Evolutionary conservation across 23 tunicate species (phyloP), one percentile per base, ranked within the genome.

Genomic region (Styela clava): DNA sequence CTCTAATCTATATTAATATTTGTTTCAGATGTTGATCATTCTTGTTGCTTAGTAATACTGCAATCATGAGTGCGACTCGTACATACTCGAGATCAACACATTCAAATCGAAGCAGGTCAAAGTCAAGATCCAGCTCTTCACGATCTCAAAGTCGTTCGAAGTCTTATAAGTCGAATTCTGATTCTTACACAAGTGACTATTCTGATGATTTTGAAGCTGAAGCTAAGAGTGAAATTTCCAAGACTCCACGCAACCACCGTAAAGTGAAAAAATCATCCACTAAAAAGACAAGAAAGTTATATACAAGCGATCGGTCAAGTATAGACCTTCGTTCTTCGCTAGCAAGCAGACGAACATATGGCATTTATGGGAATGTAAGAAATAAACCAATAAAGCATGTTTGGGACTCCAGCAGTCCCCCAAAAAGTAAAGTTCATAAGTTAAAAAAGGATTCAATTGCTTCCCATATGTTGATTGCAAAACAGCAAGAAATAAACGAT

Each of bases 401-500:
- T 12, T 44, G 77, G 35, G 77, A 22, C 27, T 71, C 77, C 16
- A 3, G 77, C 3, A 34, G 23, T 3, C 32, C 37, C 35, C 35
- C 77, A 3, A 71, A 71, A 71, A 28, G 29, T 29, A 21, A 22
- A 21, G 31, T 12, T 12, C 32, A 31, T 30, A 33, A 31, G 7
- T n/a, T 30, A 26, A 71, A 71, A 71, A 71, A 67, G 64, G 84
- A 86, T 78, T 25, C 84, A 21, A 84, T 91, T 27, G 86, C 76
- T 31, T 52, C 84, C 9, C 63, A 86, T 27, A 68, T 92, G 92
- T 25, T 87, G 83, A 87, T 91, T 31, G 91, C 97, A 1, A 82
- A 74, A 65, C 78, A 79, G 65, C 64, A 84, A 35, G 82, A 83
- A 33, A 83, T 92, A 34, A 92, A 92, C 51, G 79, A 35, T 2